Base-by-base conservation (phyloP, 2,888 invertebrate species). In the Polyommatus iphigenia region DNA sequence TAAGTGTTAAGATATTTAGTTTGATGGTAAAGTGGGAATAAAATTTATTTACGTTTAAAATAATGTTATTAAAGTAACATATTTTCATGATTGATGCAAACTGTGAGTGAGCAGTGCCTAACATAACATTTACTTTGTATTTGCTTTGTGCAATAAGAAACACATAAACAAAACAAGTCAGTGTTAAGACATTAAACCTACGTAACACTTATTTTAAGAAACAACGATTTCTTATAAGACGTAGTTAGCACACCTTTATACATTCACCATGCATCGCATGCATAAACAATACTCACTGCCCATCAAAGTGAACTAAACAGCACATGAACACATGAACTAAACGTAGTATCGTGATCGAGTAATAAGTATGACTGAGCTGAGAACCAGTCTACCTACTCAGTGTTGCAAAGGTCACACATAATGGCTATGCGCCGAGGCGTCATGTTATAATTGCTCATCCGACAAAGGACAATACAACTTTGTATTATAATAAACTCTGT, bases 231-330 rank as follows among this genome's bases (percentile, higher is more conserved):
- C 3, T 62, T 62, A 20, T 24, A 24, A 67, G 67, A 15, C 29
- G 67, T 29, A 67, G 67, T 5, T 5, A 29, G 62, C 3, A 24
- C n/a, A 59, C 3, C 20, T 24, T 62, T 54, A 57, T 18, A n/a
- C n/a, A 62, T n/a, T 20, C 3, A 62, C 18, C 67, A 46, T 71
- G 71, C 77, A 59, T 20, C 46, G 67, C 76, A 77, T 76, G 59
- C 62, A 54, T 29, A 77, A n/a, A 77, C 32, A 57, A 77, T 77
- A 77, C 77, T 77, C 72, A 77, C 77, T 72, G 54, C 77, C 77
- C 77, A 77, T 77, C 57, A 57, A 77, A 59, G 57, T 24, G 57
- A 77, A 77, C 50, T 54, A 57, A 36, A 72, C 24, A 15, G 77
- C 18, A 29, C 46, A 76, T 46, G 24, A 76, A 41, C 62, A 77